Percentiles rank a stretch among this genome's conserved stretches.
Evolutionary conservation across 2,797 vertebrate genomes (phyloP).

Genomic region (Acanthis flammea): DNA sequence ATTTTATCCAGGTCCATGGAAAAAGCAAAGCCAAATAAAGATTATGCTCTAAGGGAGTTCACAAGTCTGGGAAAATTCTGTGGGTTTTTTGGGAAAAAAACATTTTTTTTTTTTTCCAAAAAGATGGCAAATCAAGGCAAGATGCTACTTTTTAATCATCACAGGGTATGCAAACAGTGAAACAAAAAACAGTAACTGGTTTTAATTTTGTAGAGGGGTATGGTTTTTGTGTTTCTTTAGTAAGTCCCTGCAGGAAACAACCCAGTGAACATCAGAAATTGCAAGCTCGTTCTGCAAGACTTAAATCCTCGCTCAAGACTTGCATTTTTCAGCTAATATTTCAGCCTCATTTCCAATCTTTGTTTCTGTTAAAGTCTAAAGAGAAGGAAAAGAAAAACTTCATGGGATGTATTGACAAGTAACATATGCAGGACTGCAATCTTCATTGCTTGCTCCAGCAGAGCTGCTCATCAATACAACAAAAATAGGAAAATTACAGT

Average conservation of each 20-base stretch:
- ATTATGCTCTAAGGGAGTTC: neutral
- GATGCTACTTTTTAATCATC: neutral
- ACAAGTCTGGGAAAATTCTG: neutral
- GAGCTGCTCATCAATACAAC: neutral
- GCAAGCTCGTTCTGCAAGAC: neutral
- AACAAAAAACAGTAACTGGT: neutral
- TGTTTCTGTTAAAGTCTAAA: neutral
- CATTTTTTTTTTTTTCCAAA: neutral
- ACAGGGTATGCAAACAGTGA: neutral
- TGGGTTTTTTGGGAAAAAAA: neutral
- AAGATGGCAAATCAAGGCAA: neutral
- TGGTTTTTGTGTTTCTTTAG: neutral
- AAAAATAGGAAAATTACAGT: neutral
- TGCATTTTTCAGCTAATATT: conserved; percentile 3
- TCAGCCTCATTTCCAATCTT: neutral
- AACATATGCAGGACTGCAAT: neutral
- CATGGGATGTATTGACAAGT: neutral
- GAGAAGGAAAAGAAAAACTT: neutral
- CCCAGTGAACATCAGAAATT: neutral
- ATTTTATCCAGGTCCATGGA: neutral
- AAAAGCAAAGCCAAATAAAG: conserved; percentile 25
- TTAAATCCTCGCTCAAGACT: neutral
- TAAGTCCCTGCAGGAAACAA: neutral
- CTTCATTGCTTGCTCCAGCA: neutral
- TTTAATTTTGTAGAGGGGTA: neutral